A percentile compares a stretch with the other conserved stretches of the same genome.
Evolutionary conservation across 1,140 invertebrate species (phyloP).

Genomic region (Calycopis cecrops): DNA sequence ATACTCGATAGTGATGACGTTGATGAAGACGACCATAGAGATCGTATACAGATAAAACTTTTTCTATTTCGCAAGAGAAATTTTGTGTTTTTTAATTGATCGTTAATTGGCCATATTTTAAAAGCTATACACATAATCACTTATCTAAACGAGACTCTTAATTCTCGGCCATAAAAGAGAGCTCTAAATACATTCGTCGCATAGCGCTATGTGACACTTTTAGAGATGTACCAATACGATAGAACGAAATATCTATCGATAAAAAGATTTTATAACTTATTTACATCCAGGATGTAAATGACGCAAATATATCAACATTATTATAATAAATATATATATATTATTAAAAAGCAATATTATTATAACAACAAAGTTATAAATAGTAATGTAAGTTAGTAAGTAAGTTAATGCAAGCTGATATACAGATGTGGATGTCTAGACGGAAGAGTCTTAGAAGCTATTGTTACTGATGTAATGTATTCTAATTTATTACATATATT

Average conservation of each 20-base stretch:
- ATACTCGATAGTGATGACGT: too few species aligned
- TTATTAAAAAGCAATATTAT: too few species aligned
- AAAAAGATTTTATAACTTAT: background rate
- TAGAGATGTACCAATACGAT: background rate
- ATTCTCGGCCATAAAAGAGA: conserved; percentile 56
- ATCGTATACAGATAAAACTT: too few species aligned
- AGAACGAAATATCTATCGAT: background rate
- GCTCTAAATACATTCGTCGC: conserved; percentile 42
- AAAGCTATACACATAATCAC: conserved; percentile 45
- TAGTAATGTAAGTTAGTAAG: too few species aligned
- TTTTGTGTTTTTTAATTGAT: conserved; percentile 28
- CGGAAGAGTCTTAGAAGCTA: background rate
- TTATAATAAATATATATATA: too few species aligned
- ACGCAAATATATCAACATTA: too few species aligned
- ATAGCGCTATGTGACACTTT: conserved; percentile 5
- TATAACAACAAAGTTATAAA: too few species aligned
- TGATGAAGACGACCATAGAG: too few species aligned
- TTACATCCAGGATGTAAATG: too few species aligned
- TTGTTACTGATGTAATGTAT: conserved; percentile 7
- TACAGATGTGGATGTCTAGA: too few species aligned
- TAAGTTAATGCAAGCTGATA: too few species aligned
- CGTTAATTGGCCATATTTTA: conserved; percentile 40
- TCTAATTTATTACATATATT: conserved; percentile 8
- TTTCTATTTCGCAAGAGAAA: conserved; percentile 11
- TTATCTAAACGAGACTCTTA: conserved; percentile 64